These are phyloP conservation scores for Cyrtorhinus lividipennis DNA, from an alignment of 1,140 invertebrate genomes.

Conservation along the genomic window DNA sequence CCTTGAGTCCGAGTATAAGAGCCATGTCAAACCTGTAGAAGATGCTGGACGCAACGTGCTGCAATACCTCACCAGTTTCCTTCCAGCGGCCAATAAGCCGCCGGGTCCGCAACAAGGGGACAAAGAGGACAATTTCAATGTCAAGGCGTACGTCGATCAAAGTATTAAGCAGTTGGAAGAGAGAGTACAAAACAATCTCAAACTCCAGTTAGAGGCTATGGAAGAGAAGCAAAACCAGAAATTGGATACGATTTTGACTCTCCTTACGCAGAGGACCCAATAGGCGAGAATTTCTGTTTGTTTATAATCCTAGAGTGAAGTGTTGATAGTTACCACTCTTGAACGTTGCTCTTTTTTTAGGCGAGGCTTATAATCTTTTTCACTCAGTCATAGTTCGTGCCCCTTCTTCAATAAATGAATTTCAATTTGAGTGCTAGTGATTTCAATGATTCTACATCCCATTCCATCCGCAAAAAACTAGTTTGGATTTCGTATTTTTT, in stretches of 20 bases:
- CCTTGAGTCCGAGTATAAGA: slow-evolving; percentile 11
- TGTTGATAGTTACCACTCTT: too few species aligned
- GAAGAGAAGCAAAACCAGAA: slow-evolving; percentile 19
- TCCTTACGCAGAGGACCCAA: too few species aligned
- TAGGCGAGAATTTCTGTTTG: too few species aligned
- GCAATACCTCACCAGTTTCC: slow-evolving; percentile 11
- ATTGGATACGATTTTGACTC: slow-evolving; percentile 14
- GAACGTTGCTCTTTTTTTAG: too few species aligned
- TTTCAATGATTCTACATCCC: too few species aligned
- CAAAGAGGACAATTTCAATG: background rate
- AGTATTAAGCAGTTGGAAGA: slow-evolving; percentile 14
- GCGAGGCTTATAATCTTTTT: too few species aligned
- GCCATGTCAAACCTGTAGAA: slow-evolving; percentile 13
- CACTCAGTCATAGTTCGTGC: too few species aligned
- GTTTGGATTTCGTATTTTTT: too few species aligned
- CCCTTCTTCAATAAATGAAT: too few species aligned
- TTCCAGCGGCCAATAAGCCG: background rate
- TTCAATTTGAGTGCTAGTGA: too few species aligned
- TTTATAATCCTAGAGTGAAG: too few species aligned
- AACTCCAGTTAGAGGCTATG: slow-evolving; percentile 14
- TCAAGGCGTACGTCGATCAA: slow-evolving; percentile 15
- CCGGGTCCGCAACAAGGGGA: background rate
- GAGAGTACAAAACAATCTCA: slow-evolving; percentile 8
- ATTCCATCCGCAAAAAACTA: too few species aligned
- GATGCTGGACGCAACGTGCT: slow-evolving; percentile 10